These are phyloP conservation scores for Drosophila tropicalis DNA, from an alignment of 1,140 invertebrate genomes.

Conservation along the genomic window DNA sequence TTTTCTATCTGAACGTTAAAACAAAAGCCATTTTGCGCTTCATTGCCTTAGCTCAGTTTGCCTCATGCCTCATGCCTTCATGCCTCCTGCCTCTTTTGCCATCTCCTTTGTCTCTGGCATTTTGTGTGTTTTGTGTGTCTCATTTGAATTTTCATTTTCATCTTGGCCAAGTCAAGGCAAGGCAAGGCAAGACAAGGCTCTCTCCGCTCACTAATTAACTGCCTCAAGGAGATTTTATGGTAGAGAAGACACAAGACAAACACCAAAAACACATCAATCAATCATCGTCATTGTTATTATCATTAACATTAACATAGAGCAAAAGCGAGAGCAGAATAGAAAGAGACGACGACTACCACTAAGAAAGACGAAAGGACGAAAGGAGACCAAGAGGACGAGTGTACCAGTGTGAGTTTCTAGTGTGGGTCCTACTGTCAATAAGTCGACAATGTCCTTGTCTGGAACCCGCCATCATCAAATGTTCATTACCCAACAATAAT, in stretches of 20 bases:
- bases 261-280: constrained; percentile 23
- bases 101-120: background rate
- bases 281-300: constrained; percentile 25
- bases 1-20: constrained; percentile 2
- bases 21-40: constrained; percentile 12
- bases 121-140: constrained; percentile 13
- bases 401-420: background rate
- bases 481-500: constrained; percentile 19
- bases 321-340: background rate
- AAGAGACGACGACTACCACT: background rate
- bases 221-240: constrained; percentile 19
- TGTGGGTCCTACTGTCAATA: constrained; percentile 14
- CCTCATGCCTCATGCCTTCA: background rate
- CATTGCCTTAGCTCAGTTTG: background rate
- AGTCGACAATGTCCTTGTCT: constrained; percentile 22
- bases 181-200: constrained; percentile 1
- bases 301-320: constrained; percentile 19
- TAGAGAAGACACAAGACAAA: constrained; percentile 16
- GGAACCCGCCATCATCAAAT: constrained; percentile 20
- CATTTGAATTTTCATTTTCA: constrained; percentile 17
- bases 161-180: constrained; percentile 1
- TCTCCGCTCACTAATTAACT: constrained; percentile 20
- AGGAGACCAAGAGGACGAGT: background rate
- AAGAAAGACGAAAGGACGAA: background rate
- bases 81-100: background rate